Conservation (phyloP, 2,113 vertebrate species). For the Urocitellus parryii region DNA sequence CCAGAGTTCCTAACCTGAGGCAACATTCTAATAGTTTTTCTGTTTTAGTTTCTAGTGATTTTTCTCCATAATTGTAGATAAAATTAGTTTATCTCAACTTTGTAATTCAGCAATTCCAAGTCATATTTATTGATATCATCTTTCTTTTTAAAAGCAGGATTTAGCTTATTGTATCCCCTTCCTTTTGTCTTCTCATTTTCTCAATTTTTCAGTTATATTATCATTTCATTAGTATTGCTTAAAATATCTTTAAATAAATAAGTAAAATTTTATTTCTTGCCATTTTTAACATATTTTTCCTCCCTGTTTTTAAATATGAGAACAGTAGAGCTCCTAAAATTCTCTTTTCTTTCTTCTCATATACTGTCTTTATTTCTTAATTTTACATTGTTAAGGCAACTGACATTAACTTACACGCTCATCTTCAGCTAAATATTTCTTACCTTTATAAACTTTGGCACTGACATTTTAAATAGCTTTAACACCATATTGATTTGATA, state of each 20-base stretch:
- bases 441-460: background rate
- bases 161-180: background rate
- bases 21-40: background rate
- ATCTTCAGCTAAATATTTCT: background rate
- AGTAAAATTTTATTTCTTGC: background rate
- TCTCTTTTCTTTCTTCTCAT: background rate
- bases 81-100: background rate
- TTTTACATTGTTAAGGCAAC: constrained; percentile 4
- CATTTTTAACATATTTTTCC: background rate
- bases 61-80: background rate
- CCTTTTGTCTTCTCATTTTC: background rate
- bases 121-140: background rate
- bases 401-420: background rate
- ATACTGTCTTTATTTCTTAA: background rate
- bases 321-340: background rate
- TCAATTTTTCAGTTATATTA: background rate
- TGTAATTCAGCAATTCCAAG: background rate
- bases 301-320: background rate
- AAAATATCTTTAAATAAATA: background rate
- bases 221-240: background rate
- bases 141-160: background rate
- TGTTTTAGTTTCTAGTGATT: background rate
- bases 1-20: background rate
- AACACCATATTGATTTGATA: constrained; percentile 10
- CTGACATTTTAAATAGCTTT: background rate